Conservation (phyloP, 2,888 invertebrate genomes). For the Chrysomela aeneicollis region DNA sequence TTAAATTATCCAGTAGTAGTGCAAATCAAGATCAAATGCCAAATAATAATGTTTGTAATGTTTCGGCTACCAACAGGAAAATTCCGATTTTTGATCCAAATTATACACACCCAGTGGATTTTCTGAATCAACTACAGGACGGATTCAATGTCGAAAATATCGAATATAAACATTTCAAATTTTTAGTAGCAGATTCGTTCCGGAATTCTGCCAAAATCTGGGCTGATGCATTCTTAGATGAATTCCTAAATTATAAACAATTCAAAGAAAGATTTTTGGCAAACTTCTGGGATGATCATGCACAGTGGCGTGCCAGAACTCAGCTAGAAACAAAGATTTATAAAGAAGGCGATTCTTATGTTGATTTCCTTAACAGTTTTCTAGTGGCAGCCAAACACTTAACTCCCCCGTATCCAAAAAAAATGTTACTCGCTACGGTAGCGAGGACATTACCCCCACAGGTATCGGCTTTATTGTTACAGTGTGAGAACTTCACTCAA, state of each 20-base stretch:
- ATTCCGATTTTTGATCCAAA: not conserved
- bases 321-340: not conserved
- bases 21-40: not conserved
- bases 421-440: not conserved
- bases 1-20: not conserved
- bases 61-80: not conserved
- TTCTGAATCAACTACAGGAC: constrained; percentile 3
- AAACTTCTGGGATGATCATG: not conserved
- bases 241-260: not conserved
- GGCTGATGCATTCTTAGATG: not conserved
- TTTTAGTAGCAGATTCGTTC: not conserved
- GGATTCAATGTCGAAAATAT: constrained; percentile 7
- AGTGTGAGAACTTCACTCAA: not conserved
- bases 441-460: not conserved
- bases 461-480: constrained; percentile 2
- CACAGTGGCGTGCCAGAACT: constrained; percentile 1
- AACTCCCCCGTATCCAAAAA: constrained; percentile 3
- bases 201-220: not conserved
- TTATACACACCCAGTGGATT: constrained; percentile 5
- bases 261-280: not conserved
- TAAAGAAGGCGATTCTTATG: constrained; percentile 3
- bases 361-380: not conserved
- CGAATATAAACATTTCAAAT: constrained; percentile 5
- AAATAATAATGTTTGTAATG: not conserved
- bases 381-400: not conserved